Conservation (phyloP, 2,888 invertebrate species). For the Pilophorus perplexus region DNA sequence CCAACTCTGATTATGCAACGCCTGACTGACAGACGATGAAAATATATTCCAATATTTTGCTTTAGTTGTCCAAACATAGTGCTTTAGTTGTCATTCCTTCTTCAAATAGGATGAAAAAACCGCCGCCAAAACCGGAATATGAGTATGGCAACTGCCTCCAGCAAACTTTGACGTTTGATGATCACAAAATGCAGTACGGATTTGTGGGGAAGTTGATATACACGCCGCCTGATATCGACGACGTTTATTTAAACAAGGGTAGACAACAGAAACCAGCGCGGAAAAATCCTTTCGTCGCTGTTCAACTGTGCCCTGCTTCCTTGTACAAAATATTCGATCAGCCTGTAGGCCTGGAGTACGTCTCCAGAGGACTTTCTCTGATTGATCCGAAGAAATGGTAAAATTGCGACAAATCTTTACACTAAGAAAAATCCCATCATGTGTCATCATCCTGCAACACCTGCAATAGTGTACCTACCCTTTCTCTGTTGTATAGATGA, state of each 20-base stretch:
- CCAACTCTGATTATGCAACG: too few relatives aligned
- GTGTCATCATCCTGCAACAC: too few relatives aligned
- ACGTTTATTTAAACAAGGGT: neutral
- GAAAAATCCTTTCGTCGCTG: neutral
- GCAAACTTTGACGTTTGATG: conserved; percentile 16
- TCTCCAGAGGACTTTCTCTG: neutral
- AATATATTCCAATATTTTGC: too few relatives aligned
- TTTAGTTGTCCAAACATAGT: too few relatives aligned
- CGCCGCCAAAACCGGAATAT: neutral
- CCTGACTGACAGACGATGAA: too few relatives aligned
- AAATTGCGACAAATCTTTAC: too few relatives aligned
- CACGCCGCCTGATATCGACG: conserved; percentile 1
- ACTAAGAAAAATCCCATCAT: too few relatives aligned
- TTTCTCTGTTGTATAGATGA: too few relatives aligned
- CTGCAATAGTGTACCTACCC: too few relatives aligned
- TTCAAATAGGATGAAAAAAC: conserved; percentile 23
- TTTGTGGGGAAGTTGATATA: neutral
- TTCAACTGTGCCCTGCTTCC: neutral
- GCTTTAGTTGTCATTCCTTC: neutral
- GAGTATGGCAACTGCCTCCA: conserved; percentile 19
- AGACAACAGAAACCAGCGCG: neutral
- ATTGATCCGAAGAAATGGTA: neutral
- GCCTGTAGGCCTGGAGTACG: neutral
- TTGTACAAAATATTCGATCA: neutral
- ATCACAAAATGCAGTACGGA: neutral